A percentile compares a stretch with the other conserved stretches of the same genome.
Evolutionary conservation across 2,797 vertebrate genomes (phyloP).

Genomic region (Catamblyrhynchus diadema): DNA sequence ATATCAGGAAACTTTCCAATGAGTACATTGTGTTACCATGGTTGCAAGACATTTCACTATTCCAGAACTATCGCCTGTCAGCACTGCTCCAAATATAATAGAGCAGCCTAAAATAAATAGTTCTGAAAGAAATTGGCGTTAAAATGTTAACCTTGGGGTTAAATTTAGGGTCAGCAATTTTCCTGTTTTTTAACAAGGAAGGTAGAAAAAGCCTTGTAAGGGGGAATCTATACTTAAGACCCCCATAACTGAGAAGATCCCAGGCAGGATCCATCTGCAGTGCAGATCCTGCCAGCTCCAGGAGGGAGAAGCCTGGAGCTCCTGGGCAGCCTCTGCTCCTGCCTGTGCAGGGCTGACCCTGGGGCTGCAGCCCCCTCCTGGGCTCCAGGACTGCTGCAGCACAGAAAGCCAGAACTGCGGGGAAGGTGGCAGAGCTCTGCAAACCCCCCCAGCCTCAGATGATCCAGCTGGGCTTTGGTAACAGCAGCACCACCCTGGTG

Average conservation of each 20-base stretch:
- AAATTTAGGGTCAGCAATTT: not conserved
- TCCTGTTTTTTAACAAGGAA: not conserved
- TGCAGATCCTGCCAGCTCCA: not conserved
- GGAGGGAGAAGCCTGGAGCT: not conserved
- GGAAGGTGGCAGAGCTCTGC: not conserved
- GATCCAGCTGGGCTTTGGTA: fast-evolving
- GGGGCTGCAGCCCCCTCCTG: fast-evolving
- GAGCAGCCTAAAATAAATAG: conserved; percentile 25
- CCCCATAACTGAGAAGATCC: not conserved
- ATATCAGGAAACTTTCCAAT: conserved; percentile 35
- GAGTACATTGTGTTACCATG: conserved; percentile 44
- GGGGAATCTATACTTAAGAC: not conserved
- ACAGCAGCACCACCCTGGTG: fast-evolving
- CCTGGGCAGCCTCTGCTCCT: not conserved
- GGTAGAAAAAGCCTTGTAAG: not conserved
- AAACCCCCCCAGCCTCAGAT: not conserved
- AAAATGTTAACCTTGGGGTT: not conserved
- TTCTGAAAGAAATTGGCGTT: not conserved
- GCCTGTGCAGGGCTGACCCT: fast-evolving
- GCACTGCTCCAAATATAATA: not conserved
- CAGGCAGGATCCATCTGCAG: not conserved
- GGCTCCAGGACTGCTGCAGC: not conserved
- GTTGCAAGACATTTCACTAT: conserved; percentile 38
- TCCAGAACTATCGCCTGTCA: conserved; percentile 21
- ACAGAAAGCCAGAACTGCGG: not conserved